Evolutionary conservation across 53 echinoderm and acorn worm species (phyloP).

Genomic region (Holothuria leucospilota): DNA sequence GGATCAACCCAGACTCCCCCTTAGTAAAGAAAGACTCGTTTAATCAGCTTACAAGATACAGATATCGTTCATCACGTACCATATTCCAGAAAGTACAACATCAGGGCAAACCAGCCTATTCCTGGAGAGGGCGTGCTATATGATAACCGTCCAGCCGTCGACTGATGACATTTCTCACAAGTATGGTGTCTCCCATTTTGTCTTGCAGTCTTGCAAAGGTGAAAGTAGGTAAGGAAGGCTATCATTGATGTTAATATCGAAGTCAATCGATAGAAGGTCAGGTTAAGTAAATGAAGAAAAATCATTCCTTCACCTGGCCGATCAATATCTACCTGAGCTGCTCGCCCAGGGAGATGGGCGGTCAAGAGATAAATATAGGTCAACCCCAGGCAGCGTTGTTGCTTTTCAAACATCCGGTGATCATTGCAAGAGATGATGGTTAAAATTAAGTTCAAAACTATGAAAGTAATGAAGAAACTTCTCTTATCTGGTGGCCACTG

Average conservation of each 20-base stretch:
- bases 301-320: conserved; percentile 3
- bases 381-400: conserved; percentile 16
- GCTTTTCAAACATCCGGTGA: neutral
- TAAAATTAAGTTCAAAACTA: conserved; percentile 6
- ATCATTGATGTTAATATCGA: conserved; percentile 8
- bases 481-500: neutral
- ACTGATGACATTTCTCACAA: no score
- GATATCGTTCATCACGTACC: no score
- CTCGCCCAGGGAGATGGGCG: conserved; percentile 26
- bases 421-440: conserved; percentile 12
- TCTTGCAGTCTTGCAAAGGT: no score
- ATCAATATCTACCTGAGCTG: conserved; percentile 18
- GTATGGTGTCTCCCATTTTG: no score
- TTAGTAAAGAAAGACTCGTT: conserved; percentile 26
- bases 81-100: no score
- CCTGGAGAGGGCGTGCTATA: no score
- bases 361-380: conserved; percentile 27
- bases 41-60: neutral
- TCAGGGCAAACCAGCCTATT: no score
- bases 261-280: conserved; percentile 35
- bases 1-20: conserved; percentile 3
- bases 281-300: conserved; percentile 20
- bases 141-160: no score
- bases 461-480: no score
- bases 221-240: conserved; percentile 9